Evolutionary conservation across 2,888 invertebrate genomes (phyloP).

Genomic region (Cyclophora punctaria): DNA sequence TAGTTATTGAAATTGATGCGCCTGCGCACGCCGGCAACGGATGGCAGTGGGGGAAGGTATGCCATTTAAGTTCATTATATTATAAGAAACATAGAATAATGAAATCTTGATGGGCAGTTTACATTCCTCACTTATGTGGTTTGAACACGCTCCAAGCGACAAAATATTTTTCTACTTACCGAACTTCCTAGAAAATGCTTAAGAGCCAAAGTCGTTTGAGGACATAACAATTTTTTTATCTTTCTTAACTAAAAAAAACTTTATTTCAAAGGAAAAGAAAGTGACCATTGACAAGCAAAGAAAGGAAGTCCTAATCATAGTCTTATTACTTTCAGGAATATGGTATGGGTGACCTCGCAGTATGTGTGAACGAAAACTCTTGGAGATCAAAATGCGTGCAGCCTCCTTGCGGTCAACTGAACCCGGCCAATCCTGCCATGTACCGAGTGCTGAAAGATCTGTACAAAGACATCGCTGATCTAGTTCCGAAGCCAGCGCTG

Average conservation of each 20-base stretch:
- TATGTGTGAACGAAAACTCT: slow-evolving; percentile 79
- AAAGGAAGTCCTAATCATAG: no score
- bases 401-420: slow-evolving; percentile 90
- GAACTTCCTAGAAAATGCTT: no score
- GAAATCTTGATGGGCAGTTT: no score
- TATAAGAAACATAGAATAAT: no score
- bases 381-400: slow-evolving; percentile 85
- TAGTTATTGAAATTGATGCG: slow-evolving; percentile 91
- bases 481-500: slow-evolving; percentile 74
- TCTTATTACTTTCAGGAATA: slow-evolving; percentile 41
- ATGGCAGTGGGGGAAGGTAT: slow-evolving; percentile 86
- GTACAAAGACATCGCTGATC: slow-evolving; percentile 79
- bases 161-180: no score
- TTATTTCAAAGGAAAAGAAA: no score
- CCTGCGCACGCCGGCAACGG: slow-evolving; percentile 91
- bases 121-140: no score
- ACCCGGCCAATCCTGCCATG: slow-evolving; percentile 82
- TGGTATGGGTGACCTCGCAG: slow-evolving; percentile 79
- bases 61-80: no score
- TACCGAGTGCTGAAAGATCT: slow-evolving; percentile 80
- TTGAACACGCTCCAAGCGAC: no score
- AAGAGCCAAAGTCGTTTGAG: neutral
- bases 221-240: neutral
- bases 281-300: no score
- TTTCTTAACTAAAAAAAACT: no score